Base-by-base conservation (phyloP, 2,888 invertebrate genomes). In the Quadroppia sp. region DNA sequence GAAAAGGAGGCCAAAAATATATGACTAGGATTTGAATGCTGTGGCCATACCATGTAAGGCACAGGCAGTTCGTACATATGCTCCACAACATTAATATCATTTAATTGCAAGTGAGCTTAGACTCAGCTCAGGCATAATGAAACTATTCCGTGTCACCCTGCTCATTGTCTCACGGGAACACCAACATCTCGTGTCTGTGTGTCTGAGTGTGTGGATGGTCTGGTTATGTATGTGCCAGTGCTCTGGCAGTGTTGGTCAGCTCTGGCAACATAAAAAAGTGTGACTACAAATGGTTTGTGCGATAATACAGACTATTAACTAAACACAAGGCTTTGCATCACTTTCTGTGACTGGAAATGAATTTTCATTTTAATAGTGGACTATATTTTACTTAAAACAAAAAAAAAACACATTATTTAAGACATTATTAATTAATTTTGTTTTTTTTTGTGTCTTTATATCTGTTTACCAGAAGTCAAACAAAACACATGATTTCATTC, bases 101-200 rank as follows among this genome's bases (percentile, higher is more conserved):
- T 61, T 61, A 61, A 61, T 61, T 61, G 61, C 32, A 30, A 61
- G 6, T 15, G 61, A 61, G 32, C 61, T 61, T 9, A 56, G 56
- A 20, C 23, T 7, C 2, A 30, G 30, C 13, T 61, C 28, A 61
- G 61, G 20, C 32, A 61, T 61, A 61, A 61, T 61, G 61, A 61
- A 61, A 61, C 15, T 61, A 61, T 61, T 61, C 20, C 61, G 61
- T 61, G 61, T 61, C 30, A 30, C 61, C 61, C 61, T 61, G 61
- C 32, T 61, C 61, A 61, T 61, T 61, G 61, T 61, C 61, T 61
- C 61, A 61, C 61, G 61, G 61, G 61, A 61, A 61, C n/a, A n/a
- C 4, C 30, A 30, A 30, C 61, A 61, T 61, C n/a, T 61, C 61
- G 56, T 45, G 45, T 45, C 9, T 17, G 11, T 11, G 45, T 45